Evolutionary conservation across 2,888 invertebrate genomes (phyloP).

Genomic region (Coenonympha arcania): DNA sequence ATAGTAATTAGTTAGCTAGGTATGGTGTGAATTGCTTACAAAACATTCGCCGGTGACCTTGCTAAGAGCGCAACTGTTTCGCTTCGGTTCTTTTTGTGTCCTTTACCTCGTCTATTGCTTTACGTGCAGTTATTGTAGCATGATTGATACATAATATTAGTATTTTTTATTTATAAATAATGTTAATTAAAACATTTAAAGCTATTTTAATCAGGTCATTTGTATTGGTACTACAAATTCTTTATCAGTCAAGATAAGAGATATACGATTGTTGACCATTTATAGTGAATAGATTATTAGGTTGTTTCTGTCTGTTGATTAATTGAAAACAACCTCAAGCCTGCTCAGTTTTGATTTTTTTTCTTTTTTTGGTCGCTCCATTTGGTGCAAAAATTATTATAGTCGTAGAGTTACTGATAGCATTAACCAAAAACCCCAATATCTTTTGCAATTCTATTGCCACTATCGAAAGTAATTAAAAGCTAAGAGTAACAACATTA

Average conservation of each 20-base stretch:
- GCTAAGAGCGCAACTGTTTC: constrained; percentile 51
- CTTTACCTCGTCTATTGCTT: constrained; percentile 49
- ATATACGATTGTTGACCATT: not conserved
- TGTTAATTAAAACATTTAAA: not conserved
- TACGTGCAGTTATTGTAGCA: constrained; percentile 18
- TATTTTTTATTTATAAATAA: not conserved
- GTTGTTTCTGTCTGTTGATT: not conserved
- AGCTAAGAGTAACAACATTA: too few relatives aligned
- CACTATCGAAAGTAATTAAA: too few relatives aligned
- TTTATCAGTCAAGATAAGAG: constrained; percentile 5
- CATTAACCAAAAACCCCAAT: too few relatives aligned
- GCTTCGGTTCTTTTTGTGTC: constrained; percentile 64
- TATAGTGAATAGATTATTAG: not conserved
- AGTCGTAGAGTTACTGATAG: too few relatives aligned
- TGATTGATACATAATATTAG: constrained; percentile 1
- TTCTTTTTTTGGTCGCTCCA: too few relatives aligned
- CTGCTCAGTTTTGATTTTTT: too few relatives aligned
- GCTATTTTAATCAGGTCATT: constrained; percentile 3
- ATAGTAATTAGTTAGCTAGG: constrained; percentile 17
- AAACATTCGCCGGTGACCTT: constrained; percentile 38
- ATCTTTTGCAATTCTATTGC: too few relatives aligned
- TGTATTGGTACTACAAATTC: not conserved
- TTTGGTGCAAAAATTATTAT: too few relatives aligned
- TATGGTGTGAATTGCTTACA: constrained; percentile 29
- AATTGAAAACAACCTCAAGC: too few relatives aligned